Conservation (phyloP, 2,797 vertebrate genomes). For the Manis javanica region DNA sequence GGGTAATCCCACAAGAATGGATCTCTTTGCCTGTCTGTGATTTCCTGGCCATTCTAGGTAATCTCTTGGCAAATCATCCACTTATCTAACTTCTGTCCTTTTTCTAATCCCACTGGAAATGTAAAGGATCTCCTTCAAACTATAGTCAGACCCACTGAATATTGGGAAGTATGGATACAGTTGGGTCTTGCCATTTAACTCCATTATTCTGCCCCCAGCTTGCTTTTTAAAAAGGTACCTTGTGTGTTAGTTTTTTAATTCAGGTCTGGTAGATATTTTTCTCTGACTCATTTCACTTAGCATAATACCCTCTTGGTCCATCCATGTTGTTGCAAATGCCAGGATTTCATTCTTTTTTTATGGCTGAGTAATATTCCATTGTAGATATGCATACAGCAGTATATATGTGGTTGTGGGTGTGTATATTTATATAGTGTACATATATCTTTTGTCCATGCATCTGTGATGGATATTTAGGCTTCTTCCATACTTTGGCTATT, state of each 20-base stretch:
- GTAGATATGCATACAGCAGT: too few relatives aligned
- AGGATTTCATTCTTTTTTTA: too few relatives aligned
- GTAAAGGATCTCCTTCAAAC: background rate
- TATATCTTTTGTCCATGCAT: too few relatives aligned
- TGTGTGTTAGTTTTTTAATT: background rate
- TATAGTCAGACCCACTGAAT: background rate
- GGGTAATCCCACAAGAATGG: background rate
- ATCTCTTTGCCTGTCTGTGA: background rate
- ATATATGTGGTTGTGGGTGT: too few relatives aligned
- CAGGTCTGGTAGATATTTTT: too few relatives aligned
- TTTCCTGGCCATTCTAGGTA: background rate
- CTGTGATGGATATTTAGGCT: too few relatives aligned
- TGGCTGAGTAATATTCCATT: too few relatives aligned
- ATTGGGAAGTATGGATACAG: background rate
- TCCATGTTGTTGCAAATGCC: too few relatives aligned
- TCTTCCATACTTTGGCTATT: too few relatives aligned
- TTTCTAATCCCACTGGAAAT: background rate
- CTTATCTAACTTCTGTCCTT: slow-evolving; percentile 14
- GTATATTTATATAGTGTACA: too few relatives aligned
- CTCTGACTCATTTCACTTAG: background rate
- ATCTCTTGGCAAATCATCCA: background rate
- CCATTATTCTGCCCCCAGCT: background rate
- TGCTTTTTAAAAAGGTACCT: background rate
- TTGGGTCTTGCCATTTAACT: background rate
- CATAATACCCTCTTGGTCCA: too few relatives aligned